Evolutionary conservation across 1,140 invertebrate species (phyloP), one percentile per base, ranked within the genome.

Genomic region (Physella acuta): DNA sequence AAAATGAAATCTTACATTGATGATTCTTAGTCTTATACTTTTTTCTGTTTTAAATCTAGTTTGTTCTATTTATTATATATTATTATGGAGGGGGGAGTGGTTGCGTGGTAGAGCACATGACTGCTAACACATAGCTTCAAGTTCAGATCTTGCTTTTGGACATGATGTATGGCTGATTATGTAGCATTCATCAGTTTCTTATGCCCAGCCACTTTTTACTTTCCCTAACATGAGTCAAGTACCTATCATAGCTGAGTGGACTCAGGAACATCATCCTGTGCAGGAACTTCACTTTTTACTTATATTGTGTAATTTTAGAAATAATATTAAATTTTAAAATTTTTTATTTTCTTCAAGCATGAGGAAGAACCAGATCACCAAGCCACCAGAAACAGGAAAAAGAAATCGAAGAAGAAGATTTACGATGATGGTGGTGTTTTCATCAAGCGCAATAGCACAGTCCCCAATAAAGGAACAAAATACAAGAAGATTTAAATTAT

Each of bases 381-480:
- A 34, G 60, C 68, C 28, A 39, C 44, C 26, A 71, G 51, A 56
- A 56, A 4, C 14, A 59, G 44, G 34, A 58, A 65, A 16, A 51
- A 71, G 60, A 70, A 67, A 44, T 67, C 73, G 3, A 75, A 74
- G 55, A 77, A 77, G 71, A 76, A 76, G 26, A 75, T 62, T 17
- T 60, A 72, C 26, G 78, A 75, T 61, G 79, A 81, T 20, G 73
- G 75, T 5, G 79, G 79, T 8, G 72, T 79, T 11, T 81, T 79
- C 59, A 76, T 81, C 33, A 74, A 70, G 49, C 72, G 79, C 33
- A 81, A 79, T 65, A 39, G 75, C 26, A 55, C 76, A 5, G 73
- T 72, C 26, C 60, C 75, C 20, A 70, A 75, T 20, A 44, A 49
- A 53, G 72, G 70, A 51, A 71, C 33, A 28, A 60, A 62, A 5